Evolutionary conservation across 2,888 invertebrate genomes (phyloP).

Genomic region (Yponomeuta evonymella): DNA sequence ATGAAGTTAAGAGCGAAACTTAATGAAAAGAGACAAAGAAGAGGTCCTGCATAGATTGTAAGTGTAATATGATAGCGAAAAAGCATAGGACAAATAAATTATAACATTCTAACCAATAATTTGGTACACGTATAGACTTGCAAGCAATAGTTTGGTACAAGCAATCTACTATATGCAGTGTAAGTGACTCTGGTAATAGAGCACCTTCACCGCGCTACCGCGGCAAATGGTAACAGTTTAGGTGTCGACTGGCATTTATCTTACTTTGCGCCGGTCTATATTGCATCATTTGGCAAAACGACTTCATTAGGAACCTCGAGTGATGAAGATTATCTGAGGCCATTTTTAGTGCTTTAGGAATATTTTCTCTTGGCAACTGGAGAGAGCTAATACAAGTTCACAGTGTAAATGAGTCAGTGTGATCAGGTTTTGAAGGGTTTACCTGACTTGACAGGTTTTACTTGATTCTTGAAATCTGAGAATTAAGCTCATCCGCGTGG

Average conservation of each 20-base stretch:
- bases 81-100: too few relatives aligned
- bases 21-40: neutral
- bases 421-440: too few relatives aligned
- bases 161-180: neutral
- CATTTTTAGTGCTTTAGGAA: neutral
- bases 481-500: too few relatives aligned
- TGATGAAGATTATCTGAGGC: neutral
- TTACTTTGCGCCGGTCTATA: slow-evolving; percentile 15
- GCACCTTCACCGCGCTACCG: neutral
- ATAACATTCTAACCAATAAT: too few relatives aligned
- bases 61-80: too few relatives aligned
- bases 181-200: neutral
- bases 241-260: slow-evolving; percentile 21
- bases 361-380: neutral
- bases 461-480: too few relatives aligned
- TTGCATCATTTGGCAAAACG: slow-evolving; percentile 16
- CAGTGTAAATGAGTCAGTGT: too few relatives aligned
- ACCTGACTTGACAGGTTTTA: too few relatives aligned
- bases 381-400: too few relatives aligned
- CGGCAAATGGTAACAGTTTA: slow-evolving; percentile 14
- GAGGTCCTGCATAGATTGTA: too few relatives aligned
- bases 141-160: too few relatives aligned
- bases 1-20: neutral
- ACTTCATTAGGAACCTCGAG: slow-evolving; percentile 8
- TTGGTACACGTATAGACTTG: too few relatives aligned